A percentile compares a stretch with the other conserved stretches of the same genome.
Evolutionary conservation across 2,888 invertebrate genomes (phyloP).

Genomic region (Drosophila subquinaria): DNA sequence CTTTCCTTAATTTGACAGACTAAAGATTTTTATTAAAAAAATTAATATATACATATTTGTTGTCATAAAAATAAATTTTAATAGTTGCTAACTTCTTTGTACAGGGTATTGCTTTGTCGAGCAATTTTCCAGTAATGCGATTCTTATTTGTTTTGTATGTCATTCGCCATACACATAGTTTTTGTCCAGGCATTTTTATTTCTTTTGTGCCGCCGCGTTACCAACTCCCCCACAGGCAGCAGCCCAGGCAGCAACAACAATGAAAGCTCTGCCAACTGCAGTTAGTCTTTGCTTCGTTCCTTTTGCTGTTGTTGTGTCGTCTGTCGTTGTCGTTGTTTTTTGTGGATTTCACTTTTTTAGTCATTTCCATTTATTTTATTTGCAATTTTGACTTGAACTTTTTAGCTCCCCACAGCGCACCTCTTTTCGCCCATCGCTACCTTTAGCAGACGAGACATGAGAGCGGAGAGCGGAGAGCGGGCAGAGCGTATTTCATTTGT

Average conservation of each 20-base stretch:
- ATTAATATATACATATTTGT: no score
- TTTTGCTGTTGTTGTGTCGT: slow-evolving; percentile 12
- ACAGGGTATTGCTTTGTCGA: slow-evolving; percentile 17
- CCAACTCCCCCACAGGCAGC: slow-evolving; percentile 55
- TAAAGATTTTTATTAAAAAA: neutral
- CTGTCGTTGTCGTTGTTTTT: slow-evolving; percentile 50
- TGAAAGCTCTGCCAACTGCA: slow-evolving; percentile 50
- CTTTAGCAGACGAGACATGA: slow-evolving; percentile 20
- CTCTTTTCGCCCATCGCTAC: neutral
- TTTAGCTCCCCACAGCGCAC: slow-evolving; percentile 35
- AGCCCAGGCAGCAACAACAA: slow-evolving; percentile 20
- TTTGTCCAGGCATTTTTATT: slow-evolving; percentile 35
- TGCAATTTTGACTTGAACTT: slow-evolving; percentile 66
- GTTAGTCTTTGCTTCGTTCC: slow-evolving; percentile 26
- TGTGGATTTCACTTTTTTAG: slow-evolving; percentile 70
- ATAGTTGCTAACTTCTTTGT: neutral
- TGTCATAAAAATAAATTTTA: neutral
- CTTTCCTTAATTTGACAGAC: no score
- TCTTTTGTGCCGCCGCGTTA: slow-evolving; percentile 51
- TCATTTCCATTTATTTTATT: slow-evolving; percentile 68
- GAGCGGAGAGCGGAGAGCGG: slow-evolving; percentile 5
- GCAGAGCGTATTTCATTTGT: slow-evolving; percentile 47
- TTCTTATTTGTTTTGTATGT: slow-evolving; percentile 47
- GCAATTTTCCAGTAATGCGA: neutral
- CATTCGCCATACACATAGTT: slow-evolving; percentile 42